These are phyloP conservation scores for Bradynema listronoti DNA, from an alignment of 1,140 invertebrate species.

Conservation along the genomic window DNA sequence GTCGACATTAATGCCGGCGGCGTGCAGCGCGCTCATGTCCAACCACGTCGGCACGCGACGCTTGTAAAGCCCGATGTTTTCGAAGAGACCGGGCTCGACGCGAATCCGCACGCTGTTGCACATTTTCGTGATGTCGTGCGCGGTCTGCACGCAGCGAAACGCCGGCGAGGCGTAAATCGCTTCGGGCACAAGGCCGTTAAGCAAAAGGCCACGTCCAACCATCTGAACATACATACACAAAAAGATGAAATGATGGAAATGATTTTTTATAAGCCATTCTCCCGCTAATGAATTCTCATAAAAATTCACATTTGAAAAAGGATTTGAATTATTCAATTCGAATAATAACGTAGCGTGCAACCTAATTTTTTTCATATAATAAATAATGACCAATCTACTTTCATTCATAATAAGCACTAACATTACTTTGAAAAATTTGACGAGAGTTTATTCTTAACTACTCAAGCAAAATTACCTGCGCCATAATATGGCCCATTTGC, in stretches of 20 bases:
- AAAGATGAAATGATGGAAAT: not conserved
- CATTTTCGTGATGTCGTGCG: conserved; percentile 64
- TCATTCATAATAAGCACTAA: too few species aligned
- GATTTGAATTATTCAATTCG: too few species aligned
- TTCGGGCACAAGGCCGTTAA: conserved; percentile 45
- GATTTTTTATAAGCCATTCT: too few species aligned
- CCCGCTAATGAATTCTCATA: too few species aligned
- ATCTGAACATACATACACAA: not conserved
- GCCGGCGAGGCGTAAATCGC: conserved; percentile 78
- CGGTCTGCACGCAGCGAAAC: conserved; percentile 80
- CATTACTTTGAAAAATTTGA: conserved; percentile 14
- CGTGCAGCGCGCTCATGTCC: conserved; percentile 1
- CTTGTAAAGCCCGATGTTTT: conserved; percentile 64
- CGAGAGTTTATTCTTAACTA: not conserved
- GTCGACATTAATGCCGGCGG: conserved; percentile 23
- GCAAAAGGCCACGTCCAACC: not conserved
- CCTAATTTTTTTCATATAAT: too few species aligned
- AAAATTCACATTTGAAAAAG: too few species aligned
- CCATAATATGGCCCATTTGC: conserved; percentile 64
- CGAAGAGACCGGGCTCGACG: conserved; percentile 81
- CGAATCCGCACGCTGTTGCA: conserved; percentile 62
- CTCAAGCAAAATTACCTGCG: conserved; percentile 22
- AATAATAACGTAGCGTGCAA: too few species aligned
- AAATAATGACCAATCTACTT: too few species aligned
- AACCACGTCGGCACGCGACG: conserved; percentile 5